Base-by-base conservation (phyloP, 92 coral and sea anemone species). In the Epizoanthus fatuus region DNA sequence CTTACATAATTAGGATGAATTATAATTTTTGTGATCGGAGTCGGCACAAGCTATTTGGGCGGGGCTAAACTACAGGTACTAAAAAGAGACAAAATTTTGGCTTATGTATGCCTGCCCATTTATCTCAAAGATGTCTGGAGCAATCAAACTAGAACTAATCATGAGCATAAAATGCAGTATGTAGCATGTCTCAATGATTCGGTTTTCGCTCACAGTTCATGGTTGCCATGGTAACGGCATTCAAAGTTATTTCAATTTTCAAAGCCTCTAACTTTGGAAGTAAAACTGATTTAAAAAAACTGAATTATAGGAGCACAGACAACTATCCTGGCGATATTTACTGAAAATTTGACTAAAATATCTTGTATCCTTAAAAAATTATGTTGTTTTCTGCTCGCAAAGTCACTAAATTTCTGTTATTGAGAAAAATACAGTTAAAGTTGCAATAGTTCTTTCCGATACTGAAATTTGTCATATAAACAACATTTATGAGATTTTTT, bases 31-130 rank as follows among this genome's bases (percentile, higher is more conserved):
- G 65, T 25, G 65, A 60, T 60, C 65, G 65, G 65, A 60, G 65
- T 63, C 69, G 69, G 69, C 69, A 63, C 69, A 63, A 63, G 69
- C 14, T 38, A 63, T 63, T 63, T 63, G 69, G 69, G 69, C 69
- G 42, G 69, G 69, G 69, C 69, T 32, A 63, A 63, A 63, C 15
- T 63, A 63, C 69, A 25, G 40, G 69, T 63, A 63, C 69, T 63
- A 25, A 63, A 63, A 38, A 63, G 25, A 63, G 35, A 63, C 69
- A 63, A 63, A 5, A 13, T 63, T 63, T 38, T 2, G 13, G 69
- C 35, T 63, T 38, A 25, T 63, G 69, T 63, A 35, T 63, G 69
- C 69, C 69, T 22, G 69, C 35, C 35, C 69, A 63, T 63, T 63
- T 63, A 22, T 63, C 69, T 63, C 69, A 22, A 25, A 63, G 38